Evolutionary conservation across 2,797 vertebrate genomes (phyloP), one percentile per base, ranked within the genome.

Genomic region (Loriculus beryllinus): DNA sequence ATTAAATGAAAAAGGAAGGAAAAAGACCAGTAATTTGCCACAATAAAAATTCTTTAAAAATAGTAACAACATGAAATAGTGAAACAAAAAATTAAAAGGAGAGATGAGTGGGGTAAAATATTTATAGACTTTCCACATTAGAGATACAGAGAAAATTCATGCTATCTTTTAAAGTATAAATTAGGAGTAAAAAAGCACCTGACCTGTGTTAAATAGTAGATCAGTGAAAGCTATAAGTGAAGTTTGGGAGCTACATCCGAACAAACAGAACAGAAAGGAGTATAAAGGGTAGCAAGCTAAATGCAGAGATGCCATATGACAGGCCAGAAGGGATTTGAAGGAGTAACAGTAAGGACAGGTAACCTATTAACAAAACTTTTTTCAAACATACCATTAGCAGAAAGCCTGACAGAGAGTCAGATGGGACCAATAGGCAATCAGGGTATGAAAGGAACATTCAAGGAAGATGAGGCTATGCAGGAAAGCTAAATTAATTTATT

Each of bases 401-500:
- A 94, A 79, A 90, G 63, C 81, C 75, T 93, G 91, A 74, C 92
- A 94, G 71, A 68, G 69, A 93, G 87, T 91, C 91, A 93, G 78
- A 88, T 74, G 95, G 93, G 91, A 92, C 92, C 92, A 93, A 93
- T 22, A 88, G 75, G 68, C 64, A 94, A 90, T 91, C 86, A 91
- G 54, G 64, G 78, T 82, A 89, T 89, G 84, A 96, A 95, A 94
- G 64, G 88, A 91, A 59, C 14, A 59, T 92, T 88, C 78, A 82
- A 68, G 83, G 77, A 95, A 96, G 83, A 94, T 72, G 91, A 88
- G 88, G 47, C 81, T 91, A 51, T 89, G 92, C 91, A 91, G 88
- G 64, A 91, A 92, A 95, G 81, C 75, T 93, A 12, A 93, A 96
- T 92, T 95, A 96, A 96, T 94, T 91, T 94, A 94, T 91, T 94